A percentile compares a stretch with the other conserved stretches of the same genome.
Conservation (phyloP, 2,888 invertebrate genomes). For the Escarpia spicata region DNA sequence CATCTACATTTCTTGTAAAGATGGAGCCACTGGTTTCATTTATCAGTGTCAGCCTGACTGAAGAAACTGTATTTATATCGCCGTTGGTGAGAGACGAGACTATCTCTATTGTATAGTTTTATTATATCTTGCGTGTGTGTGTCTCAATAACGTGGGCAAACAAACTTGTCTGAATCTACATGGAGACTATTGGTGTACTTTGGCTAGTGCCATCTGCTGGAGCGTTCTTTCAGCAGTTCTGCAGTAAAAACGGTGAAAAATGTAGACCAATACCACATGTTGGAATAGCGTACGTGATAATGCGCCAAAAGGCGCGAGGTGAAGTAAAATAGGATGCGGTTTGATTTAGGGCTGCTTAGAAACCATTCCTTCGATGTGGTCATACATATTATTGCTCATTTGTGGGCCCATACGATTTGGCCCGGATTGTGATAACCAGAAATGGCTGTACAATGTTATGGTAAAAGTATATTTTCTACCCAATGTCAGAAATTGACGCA, state of each 20-base stretch:
- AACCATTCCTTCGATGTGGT: background rate
- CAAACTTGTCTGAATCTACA: background rate
- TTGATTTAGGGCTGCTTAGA: background rate
- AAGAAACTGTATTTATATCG: background rate
- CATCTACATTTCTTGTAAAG: background rate
- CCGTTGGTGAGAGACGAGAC: background rate
- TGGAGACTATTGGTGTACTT: background rate
- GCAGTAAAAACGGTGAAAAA: slow-evolving; percentile 7
- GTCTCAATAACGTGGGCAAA: background rate
- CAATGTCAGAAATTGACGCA: background rate
- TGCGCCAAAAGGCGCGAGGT: background rate
- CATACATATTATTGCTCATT: background rate
- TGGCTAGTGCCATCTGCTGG: background rate
- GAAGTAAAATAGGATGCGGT: background rate
- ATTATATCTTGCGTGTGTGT: background rate
- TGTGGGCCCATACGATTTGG: background rate
- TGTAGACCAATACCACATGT: background rate
- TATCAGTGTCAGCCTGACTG: background rate
- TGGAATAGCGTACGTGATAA: background rate
- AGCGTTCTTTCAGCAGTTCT: background rate
- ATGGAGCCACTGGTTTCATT: slow-evolving; percentile 3
- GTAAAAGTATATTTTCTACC: background rate
- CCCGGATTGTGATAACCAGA: background rate
- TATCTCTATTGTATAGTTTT: background rate
- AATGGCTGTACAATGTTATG: too few relatives aligned